Evolutionary conservation across 2,888 invertebrate genomes (phyloP).

Genomic region (Microplitis manilae): DNA sequence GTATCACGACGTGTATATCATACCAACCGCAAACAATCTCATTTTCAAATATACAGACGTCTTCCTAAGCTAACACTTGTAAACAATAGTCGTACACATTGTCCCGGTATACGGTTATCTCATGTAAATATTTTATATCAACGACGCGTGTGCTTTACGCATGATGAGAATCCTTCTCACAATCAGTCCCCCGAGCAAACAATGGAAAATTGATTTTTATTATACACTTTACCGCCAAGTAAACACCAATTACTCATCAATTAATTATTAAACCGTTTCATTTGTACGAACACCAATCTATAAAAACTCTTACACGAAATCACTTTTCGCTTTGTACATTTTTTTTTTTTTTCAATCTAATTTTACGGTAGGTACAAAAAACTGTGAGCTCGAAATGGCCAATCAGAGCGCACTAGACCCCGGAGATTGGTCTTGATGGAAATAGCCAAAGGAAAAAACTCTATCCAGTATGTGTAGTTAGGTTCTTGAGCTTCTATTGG

Average conservation of each 20-base stretch:
- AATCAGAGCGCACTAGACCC: conserved; percentile 18
- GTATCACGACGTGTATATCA: conserved; percentile 41
- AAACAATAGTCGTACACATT: conserved; percentile 51
- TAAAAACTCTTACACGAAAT: neutral
- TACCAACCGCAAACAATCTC: conserved; percentile 52
- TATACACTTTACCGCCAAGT: neutral
- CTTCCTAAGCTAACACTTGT: conserved; percentile 54
- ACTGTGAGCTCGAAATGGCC: conserved; percentile 19
- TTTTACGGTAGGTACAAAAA: conserved; percentile 22
- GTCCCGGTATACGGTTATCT: conserved; percentile 54
- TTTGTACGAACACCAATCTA: neutral
- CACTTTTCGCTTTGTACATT: neutral
- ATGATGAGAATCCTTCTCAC: neutral
- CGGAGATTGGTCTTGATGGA: neutral
- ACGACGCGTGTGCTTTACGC: neutral
- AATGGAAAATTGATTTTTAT: conserved; percentile 10
- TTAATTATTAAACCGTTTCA: neutral
- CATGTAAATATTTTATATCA: conserved; percentile 62
- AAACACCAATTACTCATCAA: neutral
- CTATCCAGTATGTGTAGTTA: neutral
- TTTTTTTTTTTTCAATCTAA: conserved; percentile 34
- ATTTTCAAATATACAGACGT: conserved; percentile 55
- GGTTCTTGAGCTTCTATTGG: neutral
- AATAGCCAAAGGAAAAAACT: neutral
- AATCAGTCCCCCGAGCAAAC: neutral